These are phyloP conservation scores for Tetramorium parvispinum DNA, from an alignment of 1,140 invertebrate genomes.

Conservation along the genomic window DNA sequence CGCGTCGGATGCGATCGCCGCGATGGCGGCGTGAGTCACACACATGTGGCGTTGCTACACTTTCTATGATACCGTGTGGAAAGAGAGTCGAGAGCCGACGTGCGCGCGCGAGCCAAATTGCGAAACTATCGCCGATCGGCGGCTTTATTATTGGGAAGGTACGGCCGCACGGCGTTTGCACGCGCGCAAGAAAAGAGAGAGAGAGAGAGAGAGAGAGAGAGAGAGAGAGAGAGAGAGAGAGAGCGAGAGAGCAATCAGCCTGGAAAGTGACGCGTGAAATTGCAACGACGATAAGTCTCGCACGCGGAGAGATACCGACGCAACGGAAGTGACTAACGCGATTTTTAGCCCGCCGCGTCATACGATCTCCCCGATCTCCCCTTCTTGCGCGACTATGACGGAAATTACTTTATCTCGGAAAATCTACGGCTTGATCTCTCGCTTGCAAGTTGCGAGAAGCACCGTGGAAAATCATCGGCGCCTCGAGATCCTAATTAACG, in stretches of 20 bases:
- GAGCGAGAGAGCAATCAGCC: slow-evolving; percentile 13
- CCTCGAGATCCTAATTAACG: background rate
- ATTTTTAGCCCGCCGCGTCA: slow-evolving; percentile 39
- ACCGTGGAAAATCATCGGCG: background rate
- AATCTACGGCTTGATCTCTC: background rate
- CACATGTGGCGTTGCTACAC: slow-evolving; percentile 68
- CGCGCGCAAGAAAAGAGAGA: background rate
- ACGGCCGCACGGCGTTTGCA: background rate
- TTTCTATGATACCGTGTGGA: slow-evolving; percentile 73
- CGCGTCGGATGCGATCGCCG: slow-evolving; percentile 61
- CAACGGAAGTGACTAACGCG: slow-evolving; percentile 54
- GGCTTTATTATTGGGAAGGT: slow-evolving; percentile 48
- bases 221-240: background rate
- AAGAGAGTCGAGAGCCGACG: slow-evolving; percentile 42
- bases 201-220: background rate
- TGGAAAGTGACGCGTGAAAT: slow-evolving; percentile 61
- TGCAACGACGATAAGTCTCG: slow-evolving; percentile 22
- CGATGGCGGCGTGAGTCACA: slow-evolving; percentile 74
- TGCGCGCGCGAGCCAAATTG: slow-evolving; percentile 25
- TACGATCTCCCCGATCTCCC: background rate
- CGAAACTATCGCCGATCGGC: slow-evolving; percentile 49
- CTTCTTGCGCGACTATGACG: background rate
- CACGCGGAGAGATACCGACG: slow-evolving; percentile 6
- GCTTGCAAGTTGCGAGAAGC: background rate
- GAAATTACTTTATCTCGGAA: slow-evolving; percentile 1